Percentiles rank a stretch among this genome's conserved stretches.
Evolutionary conservation across 2,113 vertebrate species (phyloP).

Genomic region (Pterocles gutturalis): DNA sequence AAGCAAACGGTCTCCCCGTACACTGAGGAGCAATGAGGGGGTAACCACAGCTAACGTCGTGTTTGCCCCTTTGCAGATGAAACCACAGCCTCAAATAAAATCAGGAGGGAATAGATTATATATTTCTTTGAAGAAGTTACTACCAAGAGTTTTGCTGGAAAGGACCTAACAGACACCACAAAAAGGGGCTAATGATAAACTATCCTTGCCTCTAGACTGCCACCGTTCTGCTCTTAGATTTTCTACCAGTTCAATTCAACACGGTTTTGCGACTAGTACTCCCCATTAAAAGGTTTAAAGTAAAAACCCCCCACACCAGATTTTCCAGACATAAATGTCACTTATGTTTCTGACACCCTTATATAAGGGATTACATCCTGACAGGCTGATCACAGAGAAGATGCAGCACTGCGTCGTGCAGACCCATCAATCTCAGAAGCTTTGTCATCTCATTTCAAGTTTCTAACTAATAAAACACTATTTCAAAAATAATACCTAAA

Average conservation of each 20-base stretch:
- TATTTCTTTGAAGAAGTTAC: not conserved
- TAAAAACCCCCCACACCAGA: not conserved
- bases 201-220: accelerated
- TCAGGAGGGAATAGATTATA: not conserved
- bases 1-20: not conserved
- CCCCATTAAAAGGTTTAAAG: not conserved
- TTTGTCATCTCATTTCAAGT: not conserved
- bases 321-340: not conserved
- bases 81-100: not conserved
- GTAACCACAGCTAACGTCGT: not conserved
- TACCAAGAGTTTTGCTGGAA: not conserved
- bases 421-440: not conserved
- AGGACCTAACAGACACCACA: not conserved
- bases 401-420: not conserved
- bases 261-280: not conserved
- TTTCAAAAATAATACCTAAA: not conserved
- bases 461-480: not conserved
- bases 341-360: not conserved
- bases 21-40: accelerated
- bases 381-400: not conserved
- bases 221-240: not conserved
- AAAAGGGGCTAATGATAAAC: not conserved
- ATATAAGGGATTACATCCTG: not conserved
- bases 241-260: not conserved
- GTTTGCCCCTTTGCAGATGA: not conserved